phyloP scores from a whole-genome alignment of 2,797 vertebrate species.

The Rhinogobio ventralis region DNA sequence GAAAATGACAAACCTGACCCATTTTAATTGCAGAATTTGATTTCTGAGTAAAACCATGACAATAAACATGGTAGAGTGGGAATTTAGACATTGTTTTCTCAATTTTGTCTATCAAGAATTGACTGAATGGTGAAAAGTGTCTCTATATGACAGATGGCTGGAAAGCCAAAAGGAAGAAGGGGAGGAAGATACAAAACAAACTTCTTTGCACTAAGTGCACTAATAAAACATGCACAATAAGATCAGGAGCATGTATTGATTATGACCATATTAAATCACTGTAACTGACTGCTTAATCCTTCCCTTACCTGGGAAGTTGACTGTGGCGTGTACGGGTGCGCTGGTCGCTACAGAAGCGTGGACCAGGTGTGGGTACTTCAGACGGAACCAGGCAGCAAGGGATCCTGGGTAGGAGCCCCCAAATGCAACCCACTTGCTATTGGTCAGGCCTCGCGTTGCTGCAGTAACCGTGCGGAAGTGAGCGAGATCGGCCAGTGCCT shows the following conservation, averaged over 20 bases:
- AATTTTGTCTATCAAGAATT: neutral
- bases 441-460: conserved; percentile 60
- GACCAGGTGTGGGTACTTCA: conserved; percentile 79
- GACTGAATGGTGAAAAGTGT: neutral
- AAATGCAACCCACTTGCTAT: conserved; percentile 72
- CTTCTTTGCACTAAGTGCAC: neutral
- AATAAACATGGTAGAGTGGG: neutral
- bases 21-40: neutral
- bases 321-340: conserved; percentile 70
- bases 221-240: neutral
- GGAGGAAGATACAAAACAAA: neutral
- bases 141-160: neutral
- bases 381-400: conserved; percentile 76
- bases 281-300: neutral
- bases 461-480: conserved; percentile 71
- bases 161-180: neutral
- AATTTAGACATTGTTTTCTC: neutral
- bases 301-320: conserved; percentile 76
- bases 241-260: neutral
- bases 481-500: conserved; percentile 75
- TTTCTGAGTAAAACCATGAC: neutral
- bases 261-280: neutral
- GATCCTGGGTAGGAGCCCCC: conserved; percentile 78
- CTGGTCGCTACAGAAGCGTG: conserved; percentile 74
- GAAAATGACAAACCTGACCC: neutral